Conservation (phyloP, 2,888 invertebrate genomes). For the Brenthis daphne region DNA sequence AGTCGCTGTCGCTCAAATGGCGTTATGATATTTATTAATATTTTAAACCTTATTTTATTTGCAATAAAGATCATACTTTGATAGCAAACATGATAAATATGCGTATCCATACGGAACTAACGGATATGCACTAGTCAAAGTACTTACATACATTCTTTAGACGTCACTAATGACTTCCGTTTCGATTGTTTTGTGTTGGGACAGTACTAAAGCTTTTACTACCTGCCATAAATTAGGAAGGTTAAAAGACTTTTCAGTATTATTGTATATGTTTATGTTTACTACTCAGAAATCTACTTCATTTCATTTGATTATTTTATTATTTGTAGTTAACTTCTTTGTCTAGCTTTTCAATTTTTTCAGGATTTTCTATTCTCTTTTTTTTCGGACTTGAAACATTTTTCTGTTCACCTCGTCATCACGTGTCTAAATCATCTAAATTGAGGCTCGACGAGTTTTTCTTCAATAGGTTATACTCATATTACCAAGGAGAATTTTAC, state of each 20-base stretch:
- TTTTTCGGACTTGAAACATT: too few relatives aligned
- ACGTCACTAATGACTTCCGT: slow-evolving; percentile 71
- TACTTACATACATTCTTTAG: slow-evolving; percentile 54
- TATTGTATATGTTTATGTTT: neutral
- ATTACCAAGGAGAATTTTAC: too few relatives aligned
- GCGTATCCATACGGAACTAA: slow-evolving; percentile 64
- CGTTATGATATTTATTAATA: neutral
- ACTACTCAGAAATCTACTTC: neutral
- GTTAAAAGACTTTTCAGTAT: neutral
- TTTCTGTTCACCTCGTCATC: too few relatives aligned
- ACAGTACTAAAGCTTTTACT: slow-evolving; percentile 60
- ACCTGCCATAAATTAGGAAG: slow-evolving; percentile 43
- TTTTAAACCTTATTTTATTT: slow-evolving; percentile 35
- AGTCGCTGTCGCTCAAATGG: slow-evolving; percentile 22
- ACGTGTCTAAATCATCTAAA: too few relatives aligned
- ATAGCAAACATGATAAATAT: slow-evolving; percentile 32
- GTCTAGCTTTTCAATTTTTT: too few relatives aligned
- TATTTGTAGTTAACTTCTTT: too few relatives aligned
- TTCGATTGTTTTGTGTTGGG: slow-evolving; percentile 57
- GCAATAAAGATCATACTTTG: slow-evolving; percentile 40
- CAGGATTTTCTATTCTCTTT: too few relatives aligned
- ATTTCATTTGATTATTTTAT: too few relatives aligned
- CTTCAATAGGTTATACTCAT: too few relatives aligned
- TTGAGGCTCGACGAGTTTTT: too few relatives aligned
- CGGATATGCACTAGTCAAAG: slow-evolving; percentile 62